Evolutionary conservation across 1,140 invertebrate species (phyloP).

Genomic region (Mizuhopecten yessoensis): DNA sequence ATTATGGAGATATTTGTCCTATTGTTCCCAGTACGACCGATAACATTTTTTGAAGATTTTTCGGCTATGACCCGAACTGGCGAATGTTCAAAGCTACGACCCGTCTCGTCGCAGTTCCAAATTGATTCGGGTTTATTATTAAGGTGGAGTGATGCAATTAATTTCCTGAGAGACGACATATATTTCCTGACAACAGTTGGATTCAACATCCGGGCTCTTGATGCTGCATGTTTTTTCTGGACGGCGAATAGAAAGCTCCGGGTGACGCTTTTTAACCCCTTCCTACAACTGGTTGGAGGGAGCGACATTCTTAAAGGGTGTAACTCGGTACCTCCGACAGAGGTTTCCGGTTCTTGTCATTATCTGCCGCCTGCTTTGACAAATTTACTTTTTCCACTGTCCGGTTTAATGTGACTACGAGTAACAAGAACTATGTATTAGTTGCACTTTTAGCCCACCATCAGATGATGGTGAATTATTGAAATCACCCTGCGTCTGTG

Average conservation of each 20-base stretch:
- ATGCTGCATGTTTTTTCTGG: slow-evolving; percentile 47
- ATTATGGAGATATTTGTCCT: too few species aligned
- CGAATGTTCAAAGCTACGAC: too few species aligned
- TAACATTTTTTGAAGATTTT: slow-evolving; percentile 42
- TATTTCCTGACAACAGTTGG: too few species aligned
- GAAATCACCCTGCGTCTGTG: too few species aligned
- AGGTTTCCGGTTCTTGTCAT: neutral
- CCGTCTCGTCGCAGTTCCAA: too few species aligned
- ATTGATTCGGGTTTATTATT: neutral
- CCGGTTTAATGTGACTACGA: neutral
- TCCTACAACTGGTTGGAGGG: too few species aligned
- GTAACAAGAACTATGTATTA: neutral
- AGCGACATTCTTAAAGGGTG: slow-evolving; percentile 41
- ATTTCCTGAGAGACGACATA: neutral
- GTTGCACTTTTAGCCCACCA: too few species aligned
- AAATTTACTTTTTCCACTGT: slow-evolving; percentile 19
- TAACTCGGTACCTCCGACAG: neutral
- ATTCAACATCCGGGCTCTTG: neutral
- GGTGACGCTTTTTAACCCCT: too few species aligned
- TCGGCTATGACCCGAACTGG: slow-evolving; percentile 47
- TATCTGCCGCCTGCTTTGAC: slow-evolving; percentile 32
- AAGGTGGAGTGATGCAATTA: neutral
- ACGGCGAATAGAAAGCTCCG: slow-evolving; percentile 36
- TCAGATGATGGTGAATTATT: too few species aligned
- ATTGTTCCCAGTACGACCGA: slow-evolving; percentile 51